Conservation (phyloP, 2,888 invertebrate species). For the Chaetogeoica ovagalla region DNA sequence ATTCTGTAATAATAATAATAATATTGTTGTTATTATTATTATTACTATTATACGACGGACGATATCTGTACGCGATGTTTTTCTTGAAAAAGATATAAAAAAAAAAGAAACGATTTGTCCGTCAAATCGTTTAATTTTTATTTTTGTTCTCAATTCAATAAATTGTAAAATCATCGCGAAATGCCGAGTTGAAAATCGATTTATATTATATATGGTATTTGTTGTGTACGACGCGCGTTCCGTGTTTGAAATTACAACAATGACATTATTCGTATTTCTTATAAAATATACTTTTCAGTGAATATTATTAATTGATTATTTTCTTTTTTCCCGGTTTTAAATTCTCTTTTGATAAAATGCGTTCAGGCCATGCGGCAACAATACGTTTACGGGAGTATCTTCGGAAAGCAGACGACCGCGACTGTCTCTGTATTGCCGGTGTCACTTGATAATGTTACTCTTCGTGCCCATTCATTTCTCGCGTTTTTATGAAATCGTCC, state of each 20-base stretch:
- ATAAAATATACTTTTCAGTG: neutral
- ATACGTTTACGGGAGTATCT: slow-evolving; percentile 10
- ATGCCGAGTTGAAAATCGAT: neutral
- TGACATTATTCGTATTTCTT: neutral
- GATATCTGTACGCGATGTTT: neutral
- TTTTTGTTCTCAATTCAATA: neutral
- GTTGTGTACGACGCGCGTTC: neutral
- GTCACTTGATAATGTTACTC: slow-evolving; percentile 13
- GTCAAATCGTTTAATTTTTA: no score
- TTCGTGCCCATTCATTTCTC: neutral
- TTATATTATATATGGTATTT: neutral
- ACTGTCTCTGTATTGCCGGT: neutral
- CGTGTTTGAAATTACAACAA: neutral
- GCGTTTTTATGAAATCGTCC: slow-evolving; percentile 6
- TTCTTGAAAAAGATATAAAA: neutral
- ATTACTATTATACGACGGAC: neutral
- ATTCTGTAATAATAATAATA: neutral
- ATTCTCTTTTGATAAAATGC: slow-evolving; percentile 10
- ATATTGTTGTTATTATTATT: no score
- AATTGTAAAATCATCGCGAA: neutral
- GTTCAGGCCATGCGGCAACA: neutral
- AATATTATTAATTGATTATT: neutral
- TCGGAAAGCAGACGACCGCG: slow-evolving; percentile 15
- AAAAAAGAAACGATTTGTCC: no score
- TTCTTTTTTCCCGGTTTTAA: slow-evolving; percentile 1